Conservation (phyloP, 1,140 invertebrate genomes). For the Zaprionus inermis region DNA sequence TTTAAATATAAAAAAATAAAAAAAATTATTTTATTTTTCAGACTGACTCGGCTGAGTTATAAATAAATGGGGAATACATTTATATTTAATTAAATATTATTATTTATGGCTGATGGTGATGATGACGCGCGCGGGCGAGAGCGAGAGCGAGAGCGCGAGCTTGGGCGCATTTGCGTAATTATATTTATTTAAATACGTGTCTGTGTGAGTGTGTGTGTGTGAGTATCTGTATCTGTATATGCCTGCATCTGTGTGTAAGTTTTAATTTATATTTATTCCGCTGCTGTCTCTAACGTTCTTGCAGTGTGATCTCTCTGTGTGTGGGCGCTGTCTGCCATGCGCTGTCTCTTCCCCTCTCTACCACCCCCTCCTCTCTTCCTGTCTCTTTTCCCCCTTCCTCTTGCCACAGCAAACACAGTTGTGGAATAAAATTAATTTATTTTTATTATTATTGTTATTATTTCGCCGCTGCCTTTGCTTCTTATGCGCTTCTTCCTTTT, state of each 20-base stretch:
- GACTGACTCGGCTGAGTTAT: slow-evolving; percentile 34
- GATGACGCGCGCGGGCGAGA: background rate
- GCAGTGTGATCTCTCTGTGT: background rate
- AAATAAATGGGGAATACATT: slow-evolving; percentile 59
- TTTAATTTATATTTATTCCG: slow-evolving; percentile 27
- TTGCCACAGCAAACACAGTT: slow-evolving; percentile 37
- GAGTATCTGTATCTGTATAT: slow-evolving; percentile 3
- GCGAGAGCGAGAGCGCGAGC: background rate
- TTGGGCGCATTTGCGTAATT: slow-evolving; percentile 54
- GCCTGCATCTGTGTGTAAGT: slow-evolving; percentile 5
- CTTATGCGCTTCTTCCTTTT: slow-evolving; percentile 12
- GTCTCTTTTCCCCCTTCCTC: background rate
- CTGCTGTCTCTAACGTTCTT: slow-evolving; percentile 16
- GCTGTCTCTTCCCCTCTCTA: background rate
- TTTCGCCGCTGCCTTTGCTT: slow-evolving; percentile 59
- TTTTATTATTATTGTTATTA: slow-evolving; percentile 82
- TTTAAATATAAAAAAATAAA: too few species aligned
- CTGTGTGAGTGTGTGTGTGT: background rate
- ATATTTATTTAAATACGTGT: slow-evolving; percentile 74
- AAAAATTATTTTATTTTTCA: slow-evolving; percentile 45
- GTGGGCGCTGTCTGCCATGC: slow-evolving; percentile 3
- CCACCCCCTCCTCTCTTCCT: too few species aligned
- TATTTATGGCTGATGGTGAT: slow-evolving; percentile 63
- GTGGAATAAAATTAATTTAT: slow-evolving; percentile 79
- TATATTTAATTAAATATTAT: slow-evolving; percentile 83